Percentiles rank a stretch among this genome's conserved stretches.
phyloP scores from a whole-genome alignment of 2,113 vertebrate species.

The Geococcyx californianus region DNA sequence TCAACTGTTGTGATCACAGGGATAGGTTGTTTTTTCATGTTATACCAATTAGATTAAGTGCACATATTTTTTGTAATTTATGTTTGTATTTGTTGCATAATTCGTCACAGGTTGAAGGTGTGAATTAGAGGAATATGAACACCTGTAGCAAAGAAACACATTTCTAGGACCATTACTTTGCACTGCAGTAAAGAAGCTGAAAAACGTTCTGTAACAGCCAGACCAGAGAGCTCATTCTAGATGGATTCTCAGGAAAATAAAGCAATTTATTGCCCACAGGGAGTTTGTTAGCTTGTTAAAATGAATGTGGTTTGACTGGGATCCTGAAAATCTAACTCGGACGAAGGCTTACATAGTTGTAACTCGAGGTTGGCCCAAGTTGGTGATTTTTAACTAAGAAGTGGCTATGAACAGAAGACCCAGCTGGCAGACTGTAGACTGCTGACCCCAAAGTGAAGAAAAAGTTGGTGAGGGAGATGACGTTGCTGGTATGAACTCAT shows the following conservation, averaged over 20 bases:
- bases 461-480: neutral
- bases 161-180: neutral
- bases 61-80: neutral
- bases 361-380: neutral
- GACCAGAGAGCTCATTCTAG: neutral
- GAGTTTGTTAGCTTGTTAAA: conserved; percentile 17
- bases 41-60: neutral
- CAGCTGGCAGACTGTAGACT: neutral
- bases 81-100: neutral
- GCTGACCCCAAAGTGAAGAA: neutral
- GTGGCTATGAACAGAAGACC: neutral
- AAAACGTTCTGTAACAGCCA: neutral
- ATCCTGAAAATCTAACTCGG: neutral
- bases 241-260: neutral
- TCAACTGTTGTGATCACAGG: neutral
- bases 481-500: neutral
- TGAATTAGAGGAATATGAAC: neutral
- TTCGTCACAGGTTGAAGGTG: neutral
- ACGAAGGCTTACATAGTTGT: neutral
- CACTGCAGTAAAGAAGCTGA: neutral
- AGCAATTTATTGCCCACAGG: neutral
- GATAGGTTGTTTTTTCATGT: neutral
- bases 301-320: conserved; percentile 52
- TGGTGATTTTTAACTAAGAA: conserved; percentile 17
- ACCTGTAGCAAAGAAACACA: neutral